Evolutionary conservation across 2,113 vertebrate genomes (phyloP).

Genomic region (Tympanuchus pallidicinctus): DNA sequence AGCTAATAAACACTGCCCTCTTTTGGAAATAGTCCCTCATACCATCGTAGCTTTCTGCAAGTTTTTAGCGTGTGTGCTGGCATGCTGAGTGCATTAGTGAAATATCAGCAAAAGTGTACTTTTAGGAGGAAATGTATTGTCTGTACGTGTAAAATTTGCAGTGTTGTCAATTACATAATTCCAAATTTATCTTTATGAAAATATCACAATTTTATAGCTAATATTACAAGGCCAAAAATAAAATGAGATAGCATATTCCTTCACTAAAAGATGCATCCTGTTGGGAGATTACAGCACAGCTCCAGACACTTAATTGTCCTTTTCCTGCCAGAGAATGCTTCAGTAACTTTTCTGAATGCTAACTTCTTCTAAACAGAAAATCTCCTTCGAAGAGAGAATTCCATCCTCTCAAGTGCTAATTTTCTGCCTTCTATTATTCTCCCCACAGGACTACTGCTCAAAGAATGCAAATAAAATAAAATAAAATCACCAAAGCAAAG

Average conservation of each 20-base stretch:
- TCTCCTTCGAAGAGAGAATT: background rate
- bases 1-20: conserved; percentile 79
- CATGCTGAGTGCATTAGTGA: background rate
- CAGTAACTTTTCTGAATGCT: background rate
- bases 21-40: conserved; percentile 53
- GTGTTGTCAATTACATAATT: background rate
- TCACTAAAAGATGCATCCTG: background rate
- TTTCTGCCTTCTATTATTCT: background rate
- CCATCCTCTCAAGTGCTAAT: background rate
- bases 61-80: background rate
- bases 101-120: background rate
- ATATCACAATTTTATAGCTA: background rate
- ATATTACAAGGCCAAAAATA: background rate
- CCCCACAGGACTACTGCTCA: accelerated
- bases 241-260: background rate
- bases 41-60: background rate
- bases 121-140: background rate
- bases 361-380: background rate
- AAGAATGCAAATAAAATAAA: background rate
- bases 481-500: too few species aligned
- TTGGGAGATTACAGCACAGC: background rate
- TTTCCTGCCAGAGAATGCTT: background rate
- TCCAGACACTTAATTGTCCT: background rate
- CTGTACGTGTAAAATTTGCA: background rate
- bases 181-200: background rate